Evolutionary conservation across 2,888 invertebrate genomes (phyloP).

Genomic region (Drosophila setosimentum): DNA sequence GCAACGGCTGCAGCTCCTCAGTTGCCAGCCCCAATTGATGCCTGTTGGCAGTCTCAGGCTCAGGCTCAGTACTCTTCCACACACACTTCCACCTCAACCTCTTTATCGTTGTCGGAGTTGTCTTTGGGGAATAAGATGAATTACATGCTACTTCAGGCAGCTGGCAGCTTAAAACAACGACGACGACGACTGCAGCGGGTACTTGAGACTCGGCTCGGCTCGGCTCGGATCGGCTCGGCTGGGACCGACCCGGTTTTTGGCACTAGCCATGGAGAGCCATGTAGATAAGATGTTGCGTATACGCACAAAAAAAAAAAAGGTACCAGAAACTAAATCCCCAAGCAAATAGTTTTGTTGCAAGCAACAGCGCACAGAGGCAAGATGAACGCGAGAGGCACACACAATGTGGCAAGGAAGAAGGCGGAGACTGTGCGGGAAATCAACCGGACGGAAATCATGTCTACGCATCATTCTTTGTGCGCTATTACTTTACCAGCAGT

Average conservation of each 20-base stretch:
- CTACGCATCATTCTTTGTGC: constrained; percentile 82
- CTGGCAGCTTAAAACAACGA: constrained; percentile 55
- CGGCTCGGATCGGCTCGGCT: constrained; percentile 5
- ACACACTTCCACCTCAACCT: not conserved
- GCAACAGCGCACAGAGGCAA: constrained; percentile 17
- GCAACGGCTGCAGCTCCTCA: not conserved
- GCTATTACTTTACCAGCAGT: constrained; percentile 66
- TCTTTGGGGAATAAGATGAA: constrained; percentile 81
- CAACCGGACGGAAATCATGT: constrained; percentile 82
- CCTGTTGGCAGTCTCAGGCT: constrained; percentile 14
- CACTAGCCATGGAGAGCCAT: constrained; percentile 52
- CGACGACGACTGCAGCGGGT: constrained; percentile 41
- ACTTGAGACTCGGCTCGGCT: constrained; percentile 21
- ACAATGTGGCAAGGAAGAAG: not conserved
- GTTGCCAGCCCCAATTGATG: constrained; percentile 6
- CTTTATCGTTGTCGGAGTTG: constrained; percentile 52
- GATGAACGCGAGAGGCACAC: not conserved
- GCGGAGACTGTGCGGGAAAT: constrained; percentile 55
- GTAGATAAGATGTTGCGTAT: constrained; percentile 68
- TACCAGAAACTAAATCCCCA: constrained; percentile 78
- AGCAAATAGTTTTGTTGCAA: constrained; percentile 75
- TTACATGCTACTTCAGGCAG: constrained; percentile 79
- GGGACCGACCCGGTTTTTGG: constrained; percentile 8
- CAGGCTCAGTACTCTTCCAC: not conserved
- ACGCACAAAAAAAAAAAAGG: constrained; percentile 67